Percentiles rank a stretch among this genome's conserved stretches.
These are phyloP conservation scores for Phortica okadai DNA, from an alignment of 2,888 invertebrate species.

Conservation along the genomic window DNA sequence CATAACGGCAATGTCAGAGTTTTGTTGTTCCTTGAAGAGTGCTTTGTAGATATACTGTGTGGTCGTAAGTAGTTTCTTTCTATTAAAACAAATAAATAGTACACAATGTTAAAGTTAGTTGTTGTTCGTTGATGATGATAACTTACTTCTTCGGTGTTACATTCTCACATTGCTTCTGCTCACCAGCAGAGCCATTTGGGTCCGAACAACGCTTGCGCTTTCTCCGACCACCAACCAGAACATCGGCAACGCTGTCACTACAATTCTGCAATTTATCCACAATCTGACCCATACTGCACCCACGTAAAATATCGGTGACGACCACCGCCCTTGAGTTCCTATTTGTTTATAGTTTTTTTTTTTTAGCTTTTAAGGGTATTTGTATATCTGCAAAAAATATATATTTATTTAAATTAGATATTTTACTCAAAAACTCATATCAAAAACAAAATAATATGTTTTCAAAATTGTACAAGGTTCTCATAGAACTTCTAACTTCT, in stretches of 20 bases:
- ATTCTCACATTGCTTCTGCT: conserved; percentile 75
- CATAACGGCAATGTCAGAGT: conserved; percentile 84
- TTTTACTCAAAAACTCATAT: too few relatives aligned
- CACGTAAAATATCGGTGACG: neutral
- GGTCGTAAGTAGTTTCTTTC: conserved; percentile 83
- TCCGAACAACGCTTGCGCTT: conserved; percentile 78
- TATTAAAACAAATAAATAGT: conserved; percentile 48
- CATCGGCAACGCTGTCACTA: conserved; percentile 76
- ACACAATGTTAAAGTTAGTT: neutral
- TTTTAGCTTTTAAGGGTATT: neutral
- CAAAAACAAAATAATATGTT: too few relatives aligned
- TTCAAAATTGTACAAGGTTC: too few relatives aligned
- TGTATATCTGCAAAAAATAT: neutral
- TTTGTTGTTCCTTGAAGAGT: conserved; percentile 85
- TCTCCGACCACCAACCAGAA: conserved; percentile 78
- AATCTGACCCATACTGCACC: conserved; percentile 76
- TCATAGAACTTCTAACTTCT: too few relatives aligned
- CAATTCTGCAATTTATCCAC: conserved; percentile 73
- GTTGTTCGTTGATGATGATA: neutral
- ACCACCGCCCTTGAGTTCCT: neutral
- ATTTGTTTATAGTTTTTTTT: too few relatives aligned
- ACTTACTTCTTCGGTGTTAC: conserved; percentile 81
- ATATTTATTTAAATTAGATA: too few relatives aligned
- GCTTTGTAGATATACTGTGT: conserved; percentile 88
- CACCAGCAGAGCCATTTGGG: conserved; percentile 52